Evolutionary conservation across 2,888 invertebrate genomes (phyloP).

Genomic region (Ferdinandea cuprea): DNA sequence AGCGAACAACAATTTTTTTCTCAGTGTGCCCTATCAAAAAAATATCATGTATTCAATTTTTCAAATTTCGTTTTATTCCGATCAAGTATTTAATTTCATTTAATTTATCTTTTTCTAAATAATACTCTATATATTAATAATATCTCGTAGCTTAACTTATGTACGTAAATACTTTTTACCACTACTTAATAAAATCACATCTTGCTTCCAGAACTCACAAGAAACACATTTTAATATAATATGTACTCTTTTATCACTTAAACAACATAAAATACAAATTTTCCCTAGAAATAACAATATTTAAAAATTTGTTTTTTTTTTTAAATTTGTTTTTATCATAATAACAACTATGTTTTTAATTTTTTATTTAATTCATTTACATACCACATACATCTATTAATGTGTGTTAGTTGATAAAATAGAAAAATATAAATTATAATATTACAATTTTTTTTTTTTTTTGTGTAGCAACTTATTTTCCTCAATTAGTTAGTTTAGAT

Average conservation of each 20-base stretch:
- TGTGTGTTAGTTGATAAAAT: slow-evolving; percentile 63
- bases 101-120: slow-evolving; percentile 2
- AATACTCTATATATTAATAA: not conserved
- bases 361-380: slow-evolving; percentile 51
- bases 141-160: slow-evolving; percentile 14
- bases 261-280: not conserved
- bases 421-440: slow-evolving; percentile 41
- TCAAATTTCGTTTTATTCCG: not conserved
- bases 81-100: slow-evolving; percentile 7
- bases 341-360: slow-evolving; percentile 1
- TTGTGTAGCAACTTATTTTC: slow-evolving; percentile 65
- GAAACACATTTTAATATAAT: slow-evolving; percentile 18
- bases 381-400: slow-evolving; percentile 56
- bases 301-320: not conserved
- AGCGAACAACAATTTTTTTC: not conserved
- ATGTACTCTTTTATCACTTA: slow-evolving; percentile 8
- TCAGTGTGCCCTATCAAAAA: slow-evolving; percentile 32
- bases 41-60: slow-evolving; percentile 1
- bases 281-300: not conserved
- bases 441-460: slow-evolving; percentile 42
- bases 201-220: slow-evolving; percentile 56
- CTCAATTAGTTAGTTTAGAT: slow-evolving; percentile 61
- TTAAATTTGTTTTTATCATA: slow-evolving; percentile 2
- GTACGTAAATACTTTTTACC: slow-evolving; percentile 7
- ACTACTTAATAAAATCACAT: slow-evolving; percentile 31